Base-by-base conservation (phyloP, 2,797 vertebrate genomes). In the Hoplostethus mediterraneus region DNA sequence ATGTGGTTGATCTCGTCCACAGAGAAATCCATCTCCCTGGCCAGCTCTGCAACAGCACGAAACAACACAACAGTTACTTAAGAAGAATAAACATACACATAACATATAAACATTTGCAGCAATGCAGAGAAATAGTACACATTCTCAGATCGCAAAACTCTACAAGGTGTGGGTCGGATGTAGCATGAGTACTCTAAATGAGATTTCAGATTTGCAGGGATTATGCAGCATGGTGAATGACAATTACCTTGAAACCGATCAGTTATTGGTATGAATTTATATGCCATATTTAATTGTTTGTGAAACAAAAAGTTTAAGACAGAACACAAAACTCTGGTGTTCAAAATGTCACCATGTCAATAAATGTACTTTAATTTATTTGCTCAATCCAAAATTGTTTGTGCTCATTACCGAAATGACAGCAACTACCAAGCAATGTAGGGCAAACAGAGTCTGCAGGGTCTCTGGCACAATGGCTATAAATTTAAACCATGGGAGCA, bases 1-100 rank as follows among this genome's bases (percentile, higher is more conserved):
- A 99, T 97, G 90, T 96, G 96, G 94, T 99, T 99, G 94, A 99
- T 99, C 95, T 99, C 97, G 67, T 99, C 98, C 90, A 99, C 98
- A 69, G 97, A 97, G 95, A 99, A 99, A 93, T 98, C 96, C 94
- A 99, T 87, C 93, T 99, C 97, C 94, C 98, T 96, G 93, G 98
- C 98, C 93, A 99, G 94, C 93, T 99, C 97, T 99, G 93, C 40
- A 94, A 95, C 78, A 53, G 17, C 31, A 66, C 51, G 48, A 80
- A 42, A 67, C 42, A 74, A 2, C 30, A 55, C 21, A 56, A 25
- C 36, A 45, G 51, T 30, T 2, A 25, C 0, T 30, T 13, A 10
- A 13, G 13, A 3, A 47, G 13, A 2, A 16, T 47, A 47, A 13
- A 47, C 12, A 16, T 47, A 47, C 2, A 47, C 12, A 28, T 28